Base-by-base conservation (phyloP, 1,140 invertebrate genomes). In the Arion vulgaris region DNA sequence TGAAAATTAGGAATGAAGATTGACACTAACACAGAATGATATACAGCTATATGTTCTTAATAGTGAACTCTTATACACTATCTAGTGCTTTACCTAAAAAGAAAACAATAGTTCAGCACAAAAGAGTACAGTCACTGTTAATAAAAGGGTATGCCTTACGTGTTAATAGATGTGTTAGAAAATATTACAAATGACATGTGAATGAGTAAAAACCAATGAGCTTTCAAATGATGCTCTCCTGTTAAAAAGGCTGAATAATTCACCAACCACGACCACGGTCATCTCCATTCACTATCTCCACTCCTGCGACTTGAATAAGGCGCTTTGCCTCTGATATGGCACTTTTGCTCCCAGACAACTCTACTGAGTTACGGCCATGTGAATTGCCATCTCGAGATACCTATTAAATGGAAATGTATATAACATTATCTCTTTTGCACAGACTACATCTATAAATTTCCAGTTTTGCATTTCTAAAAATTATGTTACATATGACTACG, bases 231-330 rank as follows among this genome's bases (percentile, higher is more conserved):
- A 66, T 34, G 28, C 32, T 66, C 5, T 62, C 26, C 62, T 32
- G 62, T 11, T 57, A 77, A 57, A 75, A 28, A 32, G 51, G 51
- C 13, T 57, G 32, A 78, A 36, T 78, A 80, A 34, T 23, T 80
- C 68, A 83, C 71, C 51, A 75, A 68, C 74, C 81, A 66, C 62
- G 53, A 36, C 51, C 53, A 74, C 51, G 11, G 34, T 73, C 45
- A 34, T 68, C 28, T 0, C 57, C 81, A 34, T 76, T 68, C 17
- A 62, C 32, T 13, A 66, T 76, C 17, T 68, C 51, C 23, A 75
- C 81, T 49, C 72, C 72, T 15, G 62, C 34, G 9, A 76, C 81
- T 68, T 76, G 72, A 68, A 82, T 82, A 23, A 82, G 51, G 23
- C 73, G 28, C 32, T 75, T 82, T 11, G 81, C 81, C 26, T 82